phyloP scores from a whole-genome alignment of 2,797 vertebrate genomes.

The Taeniopygia guttata region DNA sequence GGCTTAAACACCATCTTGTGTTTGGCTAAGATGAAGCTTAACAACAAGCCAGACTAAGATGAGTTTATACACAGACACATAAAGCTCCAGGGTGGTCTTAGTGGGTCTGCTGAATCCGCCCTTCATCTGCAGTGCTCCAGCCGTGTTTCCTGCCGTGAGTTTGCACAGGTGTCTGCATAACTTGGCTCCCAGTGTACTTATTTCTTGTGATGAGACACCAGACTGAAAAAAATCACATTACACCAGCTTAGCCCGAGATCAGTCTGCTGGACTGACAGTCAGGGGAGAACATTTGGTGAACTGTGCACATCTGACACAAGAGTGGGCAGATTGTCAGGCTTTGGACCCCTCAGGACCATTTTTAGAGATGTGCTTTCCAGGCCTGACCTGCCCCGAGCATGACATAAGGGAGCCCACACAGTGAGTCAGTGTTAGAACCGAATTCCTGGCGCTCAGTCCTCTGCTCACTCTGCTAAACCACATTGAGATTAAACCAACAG shows the following conservation, averaged over 20 bases:
- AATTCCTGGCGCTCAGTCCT: neutral
- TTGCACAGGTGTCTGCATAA: conserved; percentile 49
- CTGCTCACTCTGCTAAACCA: conserved; percentile 48
- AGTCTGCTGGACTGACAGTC: neutral
- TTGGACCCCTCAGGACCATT: neutral
- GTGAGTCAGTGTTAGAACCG: conserved; percentile 1
- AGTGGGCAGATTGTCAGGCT: neutral
- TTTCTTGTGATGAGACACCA: neutral
- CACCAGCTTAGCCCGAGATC: neutral
- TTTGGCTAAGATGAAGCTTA: neutral
- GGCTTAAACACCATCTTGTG: neutral
- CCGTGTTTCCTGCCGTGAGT: neutral
- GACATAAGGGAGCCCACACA: conserved; percentile 50
- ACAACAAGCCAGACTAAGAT: neutral
- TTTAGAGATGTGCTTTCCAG: conserved; percentile 26
- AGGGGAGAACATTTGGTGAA: neutral
- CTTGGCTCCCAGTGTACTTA: neutral
- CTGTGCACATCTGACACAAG: neutral
- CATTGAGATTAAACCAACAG: conserved; percentile 50
- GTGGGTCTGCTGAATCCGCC: neutral
- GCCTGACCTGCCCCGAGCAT: conserved; percentile 17
- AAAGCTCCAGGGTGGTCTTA: conserved; percentile 38
- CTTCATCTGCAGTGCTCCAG: neutral
- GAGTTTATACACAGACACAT: neutral
- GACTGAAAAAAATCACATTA: neutral